Evolutionary conservation across 2,113 vertebrate genomes (phyloP), one percentile per base, ranked within the genome.

Genomic region (Lathamus discolor): DNA sequence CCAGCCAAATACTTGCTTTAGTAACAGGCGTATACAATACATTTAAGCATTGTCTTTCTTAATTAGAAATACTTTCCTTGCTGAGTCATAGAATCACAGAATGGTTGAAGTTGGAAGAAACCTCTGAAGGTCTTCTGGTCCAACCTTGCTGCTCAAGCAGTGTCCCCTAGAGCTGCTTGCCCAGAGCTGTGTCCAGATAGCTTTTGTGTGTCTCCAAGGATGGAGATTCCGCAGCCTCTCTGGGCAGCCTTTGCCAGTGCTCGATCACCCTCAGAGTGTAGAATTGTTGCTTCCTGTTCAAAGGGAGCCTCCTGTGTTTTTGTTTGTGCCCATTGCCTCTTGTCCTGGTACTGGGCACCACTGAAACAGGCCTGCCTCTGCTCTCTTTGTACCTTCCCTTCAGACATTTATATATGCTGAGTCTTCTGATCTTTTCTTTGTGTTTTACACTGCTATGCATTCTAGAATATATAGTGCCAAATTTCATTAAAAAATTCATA

Each of bases 111-210:
- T 48, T 70, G 24, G 37, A 12, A 66, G 8, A 10, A 17, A 57
- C 11, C 2, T 69, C 33, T 52, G 12, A 24, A 76, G 10, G 17
- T 44, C 35, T 17, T 68, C n/a, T 61, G 20, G 4, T 69, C 19
- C 31, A 46, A 3, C 1, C 2, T 1, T 4, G 1, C 27, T 24
- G 6, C 39, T 89, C 14, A 43, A 20, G 52, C n/a, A 57, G 57
- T 31, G 7, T 2, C 5, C 1, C 35, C 3, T 15, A 25, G 63
- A 73, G 5, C 27, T 7, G 4, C 1, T 43, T 85, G 37, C 13
- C 24, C 9, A 6, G 24, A n/a, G 6, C 49, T 66, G 28, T 80
- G 51, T 46, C 25, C 23, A 23, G 35, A 9, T 27, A 8, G 2
- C 8, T 83, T 88, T 33, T 66, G 18, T 75, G 1, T 44, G 25